These are phyloP conservation scores for Pangasius macronema DNA, from an alignment of 2,797 vertebrate species.

Conservation along the genomic window DNA sequence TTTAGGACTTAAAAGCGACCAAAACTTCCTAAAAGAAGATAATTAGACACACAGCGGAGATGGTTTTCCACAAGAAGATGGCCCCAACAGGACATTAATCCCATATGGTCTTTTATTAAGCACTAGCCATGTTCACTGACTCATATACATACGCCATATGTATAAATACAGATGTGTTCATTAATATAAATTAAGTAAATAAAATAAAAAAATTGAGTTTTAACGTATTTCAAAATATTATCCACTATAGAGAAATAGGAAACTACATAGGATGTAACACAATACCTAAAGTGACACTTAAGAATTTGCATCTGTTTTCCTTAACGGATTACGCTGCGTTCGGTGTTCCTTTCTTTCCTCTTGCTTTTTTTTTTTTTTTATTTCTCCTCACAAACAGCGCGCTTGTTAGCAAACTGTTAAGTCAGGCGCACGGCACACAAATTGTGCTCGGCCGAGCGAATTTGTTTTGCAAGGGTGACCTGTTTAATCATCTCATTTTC, in stretches of 20 bases:
- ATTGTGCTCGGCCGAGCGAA: slow-evolving; percentile 86
- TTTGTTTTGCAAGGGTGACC: slow-evolving; percentile 99
- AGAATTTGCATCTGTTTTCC: slow-evolving; percentile 51
- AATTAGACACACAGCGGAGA: background rate
- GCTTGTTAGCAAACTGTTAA: slow-evolving; percentile 87
- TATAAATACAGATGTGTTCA: slow-evolving; percentile 48
- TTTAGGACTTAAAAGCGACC: no score
- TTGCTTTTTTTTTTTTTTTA: background rate
- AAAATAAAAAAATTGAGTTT: slow-evolving; percentile 28
- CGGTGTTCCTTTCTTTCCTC: slow-evolving; percentile 41
- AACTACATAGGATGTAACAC: background rate
- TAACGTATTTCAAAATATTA: slow-evolving; percentile 37
- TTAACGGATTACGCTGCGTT: slow-evolving; percentile 45
- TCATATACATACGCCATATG: slow-evolving; percentile 51
- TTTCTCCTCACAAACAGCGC: slow-evolving; percentile 78
- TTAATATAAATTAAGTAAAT: background rate
- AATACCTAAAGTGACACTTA: slow-evolving; percentile 19
- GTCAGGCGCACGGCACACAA: slow-evolving; percentile 79
- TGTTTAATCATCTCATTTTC: slow-evolving; percentile 99
- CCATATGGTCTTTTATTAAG: slow-evolving; percentile 72
- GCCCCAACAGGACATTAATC: slow-evolving; percentile 71
- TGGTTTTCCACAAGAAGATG: background rate
- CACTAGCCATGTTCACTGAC: slow-evolving; percentile 64
- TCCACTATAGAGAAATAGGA: background rate
- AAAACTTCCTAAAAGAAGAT: background rate